Evolutionary conservation across 2,888 invertebrate species (phyloP).

Genomic region (Cenopis cana): DNA sequence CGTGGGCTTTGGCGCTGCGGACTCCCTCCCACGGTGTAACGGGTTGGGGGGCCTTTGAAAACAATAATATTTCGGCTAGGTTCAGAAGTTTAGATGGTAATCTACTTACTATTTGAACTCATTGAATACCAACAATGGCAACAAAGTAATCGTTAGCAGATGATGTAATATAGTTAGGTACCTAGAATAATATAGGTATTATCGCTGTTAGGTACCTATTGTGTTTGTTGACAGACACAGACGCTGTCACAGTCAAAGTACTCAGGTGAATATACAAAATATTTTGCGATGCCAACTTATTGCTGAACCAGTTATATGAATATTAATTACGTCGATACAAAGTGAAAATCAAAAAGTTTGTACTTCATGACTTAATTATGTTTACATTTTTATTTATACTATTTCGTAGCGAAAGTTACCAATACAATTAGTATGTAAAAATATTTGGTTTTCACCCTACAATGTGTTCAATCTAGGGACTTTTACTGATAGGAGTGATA

Average conservation of each 20-base stretch:
- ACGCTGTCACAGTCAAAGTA: background rate
- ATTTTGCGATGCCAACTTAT: too few species aligned
- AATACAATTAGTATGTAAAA: too few species aligned
- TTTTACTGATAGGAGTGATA: too few species aligned
- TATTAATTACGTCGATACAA: too few species aligned
- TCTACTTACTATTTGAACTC: background rate
- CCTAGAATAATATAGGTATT: background rate
- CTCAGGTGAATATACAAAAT: background rate
- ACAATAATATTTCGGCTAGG: background rate
- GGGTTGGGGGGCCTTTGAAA: slow-evolving; percentile 59
- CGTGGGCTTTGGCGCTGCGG: slow-evolving; percentile 56
- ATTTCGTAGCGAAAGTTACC: too few species aligned
- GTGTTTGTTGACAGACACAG: background rate
- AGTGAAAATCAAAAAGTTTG: too few species aligned
- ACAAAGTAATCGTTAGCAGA: background rate
- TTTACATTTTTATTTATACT: too few species aligned
- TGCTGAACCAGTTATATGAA: too few species aligned
- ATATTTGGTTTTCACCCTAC: too few species aligned
- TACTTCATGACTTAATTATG: too few species aligned
- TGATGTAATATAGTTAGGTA: background rate
- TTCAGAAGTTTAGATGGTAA: background rate
- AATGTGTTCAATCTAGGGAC: too few species aligned
- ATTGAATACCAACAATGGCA: background rate
- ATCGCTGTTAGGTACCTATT: background rate
- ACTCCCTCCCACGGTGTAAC: slow-evolving; percentile 59